These are phyloP conservation scores for Sminthurinus signatus DNA, from an alignment of 1,140 invertebrate species.

Conservation along the genomic window DNA sequence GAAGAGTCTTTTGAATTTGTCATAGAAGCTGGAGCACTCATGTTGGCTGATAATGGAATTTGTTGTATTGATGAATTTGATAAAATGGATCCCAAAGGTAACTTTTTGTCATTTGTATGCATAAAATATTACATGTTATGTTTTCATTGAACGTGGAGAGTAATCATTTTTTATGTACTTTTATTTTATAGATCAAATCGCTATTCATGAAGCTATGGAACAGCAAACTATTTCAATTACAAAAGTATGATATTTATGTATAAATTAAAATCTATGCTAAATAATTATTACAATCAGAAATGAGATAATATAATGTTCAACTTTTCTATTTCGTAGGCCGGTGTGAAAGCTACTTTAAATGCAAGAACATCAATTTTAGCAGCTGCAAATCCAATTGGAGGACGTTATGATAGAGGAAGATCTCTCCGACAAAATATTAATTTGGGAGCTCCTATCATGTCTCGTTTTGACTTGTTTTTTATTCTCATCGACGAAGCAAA, in stretches of 20 bases:
- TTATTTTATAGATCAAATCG: constrained; percentile 99
- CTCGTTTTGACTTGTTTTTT: constrained; percentile 97
- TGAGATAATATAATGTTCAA: too few species aligned
- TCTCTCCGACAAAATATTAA: constrained; percentile 92
- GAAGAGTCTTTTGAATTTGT: constrained; percentile 98
- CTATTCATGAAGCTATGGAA: constrained; percentile 99
- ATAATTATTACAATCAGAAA: too few species aligned
- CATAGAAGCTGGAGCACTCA: constrained; percentile 97
- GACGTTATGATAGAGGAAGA: constrained; percentile 89
- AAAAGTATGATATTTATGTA: constrained; percentile 69
- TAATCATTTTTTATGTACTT: too few species aligned
- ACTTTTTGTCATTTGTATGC: too few species aligned
- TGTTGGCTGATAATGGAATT: constrained; percentile 98
- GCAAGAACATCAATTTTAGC: constrained; percentile 96
- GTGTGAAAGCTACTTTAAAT: constrained; percentile 94
- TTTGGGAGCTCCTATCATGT: constrained; percentile 96
- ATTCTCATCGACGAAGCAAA: constrained; percentile 94
- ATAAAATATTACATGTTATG: too few species aligned
- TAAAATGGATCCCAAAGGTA: constrained; percentile 94
- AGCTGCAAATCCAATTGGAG: constrained; percentile 94
- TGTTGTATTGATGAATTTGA: constrained; percentile 99
- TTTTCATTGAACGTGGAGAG: too few species aligned
- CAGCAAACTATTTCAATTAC: constrained; percentile 99
- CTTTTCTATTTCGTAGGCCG: constrained; percentile 60
- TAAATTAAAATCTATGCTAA: too few species aligned